These are phyloP conservation scores for Schizopygopsis malacanthus DNA, from an alignment of 2,797 vertebrate genomes.

Conservation along the genomic window DNA sequence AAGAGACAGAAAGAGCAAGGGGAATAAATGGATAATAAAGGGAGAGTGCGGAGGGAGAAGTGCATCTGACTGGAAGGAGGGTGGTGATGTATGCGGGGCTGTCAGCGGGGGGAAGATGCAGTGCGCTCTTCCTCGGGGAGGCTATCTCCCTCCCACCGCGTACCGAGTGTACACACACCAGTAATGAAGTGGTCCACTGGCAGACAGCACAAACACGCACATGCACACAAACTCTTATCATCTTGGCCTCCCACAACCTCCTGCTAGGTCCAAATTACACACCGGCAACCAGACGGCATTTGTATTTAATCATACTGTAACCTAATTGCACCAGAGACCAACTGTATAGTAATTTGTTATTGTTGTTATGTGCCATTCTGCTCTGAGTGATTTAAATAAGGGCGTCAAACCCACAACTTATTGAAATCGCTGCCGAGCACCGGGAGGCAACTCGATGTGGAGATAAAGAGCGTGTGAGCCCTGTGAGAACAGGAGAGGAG, in stretches of 20 bases:
- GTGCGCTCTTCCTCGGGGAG: conserved; percentile 79
- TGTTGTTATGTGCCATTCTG: conserved; percentile 52
- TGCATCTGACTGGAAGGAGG: conserved; percentile 80
- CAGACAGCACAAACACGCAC: conserved; percentile 62
- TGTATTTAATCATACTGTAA: conserved; percentile 65
- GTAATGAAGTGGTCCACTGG: conserved; percentile 65
- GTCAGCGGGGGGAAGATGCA: conserved; percentile 85
- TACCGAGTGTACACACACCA: conserved; percentile 59
- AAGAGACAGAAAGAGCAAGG: conserved; percentile 48
- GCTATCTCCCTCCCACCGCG: conserved; percentile 73
- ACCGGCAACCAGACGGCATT: conserved; percentile 38
- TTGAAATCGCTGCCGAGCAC: conserved; percentile 41
- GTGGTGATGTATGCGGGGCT: conserved; percentile 84
- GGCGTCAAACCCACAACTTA: conserved; percentile 47
- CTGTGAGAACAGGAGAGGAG: neutral
- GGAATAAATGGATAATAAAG: conserved; percentile 65
- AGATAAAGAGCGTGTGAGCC: conserved; percentile 13
- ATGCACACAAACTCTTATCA: conserved; percentile 58
- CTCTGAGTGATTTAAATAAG: conserved; percentile 61
- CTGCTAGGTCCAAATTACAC: conserved; percentile 61
- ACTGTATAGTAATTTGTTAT: conserved; percentile 59
- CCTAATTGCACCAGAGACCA: conserved; percentile 60
- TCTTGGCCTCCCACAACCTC: conserved; percentile 55
- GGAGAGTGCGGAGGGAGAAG: conserved; percentile 78
- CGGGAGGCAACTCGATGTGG: conserved; percentile 35